Evolutionary conservation across 2,113 vertebrate genomes (phyloP), one percentile per base, ranked within the genome.

Genomic region (Rhizomys pruinosus): DNA sequence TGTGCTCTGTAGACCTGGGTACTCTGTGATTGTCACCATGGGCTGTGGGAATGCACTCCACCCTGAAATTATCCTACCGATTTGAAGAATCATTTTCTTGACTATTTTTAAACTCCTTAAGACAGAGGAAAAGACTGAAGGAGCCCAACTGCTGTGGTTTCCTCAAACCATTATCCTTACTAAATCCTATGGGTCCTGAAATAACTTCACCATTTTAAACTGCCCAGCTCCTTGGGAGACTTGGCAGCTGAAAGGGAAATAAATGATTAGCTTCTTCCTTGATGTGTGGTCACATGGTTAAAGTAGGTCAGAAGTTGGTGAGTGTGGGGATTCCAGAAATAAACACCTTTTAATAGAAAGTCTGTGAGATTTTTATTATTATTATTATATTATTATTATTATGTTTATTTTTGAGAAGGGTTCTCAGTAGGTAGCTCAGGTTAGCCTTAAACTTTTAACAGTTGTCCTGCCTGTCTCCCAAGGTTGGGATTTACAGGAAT

Each of bases 81-180:
- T 74, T 66, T 52, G 63, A 95, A 77, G 87, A 82, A 61, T 85
- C 47, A 2, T 96, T 96, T 95, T 94, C 57, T 47, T 96, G 84
- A 89, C 94, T 97, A 97, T 96, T 97, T 97, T 97, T 95, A 96
- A 93, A 91, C 87, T 92, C 86, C 80, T 92, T 89, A 97, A 91
- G 42, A 92, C 90, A 92, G 89, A 69, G 92, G 10, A 61, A 85
- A 91, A 81, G 86, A 93, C 37, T 17, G 47, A 81, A 91, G 71
- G 84, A 94, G 61, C 73, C 89, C 93, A 39, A 85, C 74, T 78
- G 87, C 68, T 44, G 92, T 84, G 84, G 93, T 96, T 97, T 95
- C 92, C 94, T 91, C 37, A 91, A 76, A 61, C 55, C 94, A 91
- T 96, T 91, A 96, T 89, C 76, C 11, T 90, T 87, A 39, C 73